Base-by-base conservation (phyloP, 2,888 invertebrate genomes). In the Metalampra italica region DNA sequence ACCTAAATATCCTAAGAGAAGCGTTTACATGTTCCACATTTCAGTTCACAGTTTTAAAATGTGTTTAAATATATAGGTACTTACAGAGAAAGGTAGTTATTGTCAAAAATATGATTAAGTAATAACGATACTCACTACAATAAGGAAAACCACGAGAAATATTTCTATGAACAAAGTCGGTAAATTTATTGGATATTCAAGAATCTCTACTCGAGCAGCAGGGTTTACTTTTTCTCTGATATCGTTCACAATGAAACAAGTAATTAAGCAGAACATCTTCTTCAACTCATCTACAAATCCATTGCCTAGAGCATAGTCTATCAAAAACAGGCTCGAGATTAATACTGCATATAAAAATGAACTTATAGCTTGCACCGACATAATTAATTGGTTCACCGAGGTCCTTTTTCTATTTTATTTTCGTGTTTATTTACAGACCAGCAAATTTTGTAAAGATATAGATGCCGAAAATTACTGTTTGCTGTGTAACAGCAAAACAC, bases 251-350 rank as follows among this genome's bases (percentile, higher is more conserved):
- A 82, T 55, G 9, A 76, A 74, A 53, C 81, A 78, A 0, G 67
- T 47, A 1, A 77, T 43, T 46, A 70, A 78, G 46, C 82, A 82
- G 30, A 74, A 59, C 0, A 62, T 14, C 38, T 49, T 71, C 34
- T 70, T 71, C 4, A 71, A 60, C 48, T 75, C 60, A 7, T 75
- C 72, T 3, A 79, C 59, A 32, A 82, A 70, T 0, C 82, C 86
- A 60, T 83, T 78, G 1, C 84, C 87, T 1, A 85, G 49, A 4
- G 68, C 15, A 37, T 74, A 76, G 49, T 86, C 84, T 0, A 83
- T 50, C 4, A 71, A 12, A n/a, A 84, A 64, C 0, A 86, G 56
- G 42, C 74, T 74, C 0, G 75, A 9, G 4, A 84, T 58, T 14
- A 76, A 64, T 3, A 54, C 48, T 0, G 66, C 60, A 41, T 75